Conservation (phyloP, 2,888 invertebrate genomes). For the Sinopyrophorus schimmeli region DNA sequence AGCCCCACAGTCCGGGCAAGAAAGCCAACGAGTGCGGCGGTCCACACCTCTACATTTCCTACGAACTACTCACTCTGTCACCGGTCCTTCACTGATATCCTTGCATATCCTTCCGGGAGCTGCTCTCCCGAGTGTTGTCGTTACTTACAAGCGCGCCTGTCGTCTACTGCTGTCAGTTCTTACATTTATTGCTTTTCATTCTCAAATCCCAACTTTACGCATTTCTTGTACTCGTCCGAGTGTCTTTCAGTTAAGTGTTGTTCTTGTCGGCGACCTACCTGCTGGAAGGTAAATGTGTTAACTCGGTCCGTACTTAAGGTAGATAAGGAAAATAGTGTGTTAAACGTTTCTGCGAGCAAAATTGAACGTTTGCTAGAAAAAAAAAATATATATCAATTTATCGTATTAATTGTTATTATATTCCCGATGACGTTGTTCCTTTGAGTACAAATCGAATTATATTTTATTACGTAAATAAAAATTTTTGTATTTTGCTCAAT, state of each 20-base stretch:
- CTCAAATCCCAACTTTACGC: slow-evolving; percentile 27
- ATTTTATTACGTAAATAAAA: slow-evolving; percentile 29
- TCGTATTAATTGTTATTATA: slow-evolving; percentile 26
- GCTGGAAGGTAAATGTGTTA: slow-evolving; percentile 28
- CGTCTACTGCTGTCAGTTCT: slow-evolving; percentile 37
- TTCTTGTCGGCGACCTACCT: slow-evolving; percentile 24
- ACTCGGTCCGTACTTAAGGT: slow-evolving; percentile 25
- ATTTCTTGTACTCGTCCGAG: slow-evolving; percentile 33
- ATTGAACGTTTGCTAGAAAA: slow-evolving; percentile 15
- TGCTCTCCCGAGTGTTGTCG: slow-evolving; percentile 30
- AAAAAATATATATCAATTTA: slow-evolving; percentile 20
- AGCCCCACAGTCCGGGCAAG: slow-evolving; percentile 60
- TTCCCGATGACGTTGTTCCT: slow-evolving; percentile 44
- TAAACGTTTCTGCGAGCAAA: slow-evolving; percentile 10
- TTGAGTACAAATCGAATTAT: slow-evolving; percentile 49
- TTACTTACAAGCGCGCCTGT: slow-evolving; percentile 34
- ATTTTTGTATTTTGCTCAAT: slow-evolving; percentile 37
- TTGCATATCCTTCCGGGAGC: slow-evolving; percentile 34
- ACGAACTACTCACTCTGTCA: slow-evolving; percentile 52
- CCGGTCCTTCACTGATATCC: slow-evolving; percentile 44
- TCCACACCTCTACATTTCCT: slow-evolving; percentile 56
- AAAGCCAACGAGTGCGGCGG: slow-evolving; percentile 63
- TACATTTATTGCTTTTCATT: slow-evolving; percentile 30
- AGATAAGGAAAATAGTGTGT: slow-evolving; percentile 13
- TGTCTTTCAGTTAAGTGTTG: slow-evolving; percentile 31